Conservation (phyloP, 2,888 invertebrate genomes). For the Cephus rjabovi region DNA sequence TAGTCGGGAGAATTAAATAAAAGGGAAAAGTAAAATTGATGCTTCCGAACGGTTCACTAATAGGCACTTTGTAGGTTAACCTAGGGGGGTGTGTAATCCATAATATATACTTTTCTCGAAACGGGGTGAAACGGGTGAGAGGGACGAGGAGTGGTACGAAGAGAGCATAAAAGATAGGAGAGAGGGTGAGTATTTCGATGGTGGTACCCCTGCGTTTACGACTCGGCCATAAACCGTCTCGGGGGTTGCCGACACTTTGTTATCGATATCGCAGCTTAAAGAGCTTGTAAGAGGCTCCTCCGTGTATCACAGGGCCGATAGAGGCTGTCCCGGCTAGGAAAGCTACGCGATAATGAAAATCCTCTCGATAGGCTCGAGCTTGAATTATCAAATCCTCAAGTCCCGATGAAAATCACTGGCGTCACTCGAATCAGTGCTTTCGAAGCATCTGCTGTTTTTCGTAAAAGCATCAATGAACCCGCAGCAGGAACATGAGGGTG, state of each 20-base stretch:
- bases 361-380: not conserved
- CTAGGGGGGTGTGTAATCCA: slow-evolving; percentile 3
- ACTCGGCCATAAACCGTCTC: slow-evolving; percentile 25
- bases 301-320: slow-evolving; percentile 10
- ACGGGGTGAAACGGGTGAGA: not conserved
- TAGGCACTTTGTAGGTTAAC: not conserved
- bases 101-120: slow-evolving; percentile 4
- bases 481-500: slow-evolving; percentile 42
- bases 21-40: not conserved
- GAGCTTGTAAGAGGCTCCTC: slow-evolving; percentile 25
- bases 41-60: not conserved
- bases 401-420: not conserved
- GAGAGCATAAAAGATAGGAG: not conserved
- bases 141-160: not conserved
- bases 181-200: slow-evolving; percentile 18
- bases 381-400: not conserved
- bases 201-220: slow-evolving; percentile 24
- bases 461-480: slow-evolving; percentile 44
- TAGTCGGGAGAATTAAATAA: not conserved
- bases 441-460: slow-evolving; percentile 32
- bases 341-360: not conserved
- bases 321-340: not conserved
- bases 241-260: slow-evolving; percentile 25
- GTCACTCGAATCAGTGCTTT: not conserved
- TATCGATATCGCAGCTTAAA: slow-evolving; percentile 26